Evolutionary conservation across 2,888 invertebrate genomes (phyloP).

Genomic region (Rhaphigaster nebulosa): DNA sequence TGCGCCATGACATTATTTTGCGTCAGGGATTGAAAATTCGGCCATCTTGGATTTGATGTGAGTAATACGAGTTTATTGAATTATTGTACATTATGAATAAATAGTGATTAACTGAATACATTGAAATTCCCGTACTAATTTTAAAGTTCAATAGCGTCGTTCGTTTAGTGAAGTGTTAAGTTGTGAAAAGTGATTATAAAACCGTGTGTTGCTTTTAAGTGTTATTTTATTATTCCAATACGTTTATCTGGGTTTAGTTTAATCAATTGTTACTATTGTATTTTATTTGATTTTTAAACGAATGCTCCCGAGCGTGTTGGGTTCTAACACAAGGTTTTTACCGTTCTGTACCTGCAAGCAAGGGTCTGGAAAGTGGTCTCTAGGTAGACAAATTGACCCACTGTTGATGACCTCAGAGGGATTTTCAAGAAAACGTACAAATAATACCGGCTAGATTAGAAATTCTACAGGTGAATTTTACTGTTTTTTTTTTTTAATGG

Average conservation of each 20-base stretch:
- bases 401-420: conserved; percentile 64
- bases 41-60: conserved; percentile 67
- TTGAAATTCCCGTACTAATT: neutral
- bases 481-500: conserved; percentile 40
- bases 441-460: conserved; percentile 61
- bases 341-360: conserved; percentile 52
- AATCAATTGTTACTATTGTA: neutral
- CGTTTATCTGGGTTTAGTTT: conserved; percentile 10
- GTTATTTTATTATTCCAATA: conserved; percentile 9
- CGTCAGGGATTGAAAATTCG: conserved; percentile 66
- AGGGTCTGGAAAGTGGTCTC: conserved; percentile 57
- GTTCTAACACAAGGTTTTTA: conserved; percentile 27
- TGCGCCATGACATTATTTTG: conserved; percentile 67
- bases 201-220: conserved; percentile 34
- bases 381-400: conserved; percentile 63
- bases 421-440: conserved; percentile 61
- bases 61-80: conserved; percentile 62
- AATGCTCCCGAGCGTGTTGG: conserved; percentile 21
- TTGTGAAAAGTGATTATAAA: conserved; percentile 33
- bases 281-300: conserved; percentile 26
- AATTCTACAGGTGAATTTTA: conserved; percentile 47
- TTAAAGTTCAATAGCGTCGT: conserved; percentile 31
- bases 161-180: conserved; percentile 42
- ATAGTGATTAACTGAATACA: conserved; percentile 33
- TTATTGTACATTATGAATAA: conserved; percentile 56